A percentile compares a stretch with the other conserved stretches of the same genome.
These are phyloP conservation scores for Amphimedon queenslandica DNA, from an alignment of 37 sponge, comb jelly and placozoan genomes.

Conservation along the genomic window DNA sequence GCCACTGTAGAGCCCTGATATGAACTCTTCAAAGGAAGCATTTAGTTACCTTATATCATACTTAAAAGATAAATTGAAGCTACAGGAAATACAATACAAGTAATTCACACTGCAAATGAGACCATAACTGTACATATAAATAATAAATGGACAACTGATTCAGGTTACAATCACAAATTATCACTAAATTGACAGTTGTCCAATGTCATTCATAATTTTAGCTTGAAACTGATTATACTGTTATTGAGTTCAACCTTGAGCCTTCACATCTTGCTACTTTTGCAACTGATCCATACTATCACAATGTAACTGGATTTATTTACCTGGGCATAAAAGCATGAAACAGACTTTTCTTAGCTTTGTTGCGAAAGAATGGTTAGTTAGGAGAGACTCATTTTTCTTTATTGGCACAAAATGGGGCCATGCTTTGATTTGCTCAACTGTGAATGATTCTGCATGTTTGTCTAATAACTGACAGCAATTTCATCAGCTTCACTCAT, in stretches of 20 bases:
- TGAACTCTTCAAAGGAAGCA: not conserved
- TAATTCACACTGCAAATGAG: not conserved
- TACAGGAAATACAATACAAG: not conserved
- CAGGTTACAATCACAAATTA: not conserved
- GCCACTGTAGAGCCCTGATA: not conserved
- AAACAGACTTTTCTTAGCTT: not conserved
- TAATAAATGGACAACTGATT: not conserved
- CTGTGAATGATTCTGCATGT: not conserved
- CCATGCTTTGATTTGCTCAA: not conserved
- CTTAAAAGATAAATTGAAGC: not conserved
- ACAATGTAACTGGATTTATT: not conserved
- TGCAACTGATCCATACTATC: not conserved
- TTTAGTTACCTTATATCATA: not conserved
- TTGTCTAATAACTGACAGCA: not conserved
- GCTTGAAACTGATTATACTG: not conserved
- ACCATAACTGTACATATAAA: not conserved
- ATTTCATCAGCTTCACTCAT: not conserved
- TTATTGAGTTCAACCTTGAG: not conserved
- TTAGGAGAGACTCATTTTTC: not conserved
- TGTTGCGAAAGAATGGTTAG: not conserved
- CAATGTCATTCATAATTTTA: not conserved
- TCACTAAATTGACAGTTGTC: not conserved
- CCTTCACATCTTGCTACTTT: not conserved
- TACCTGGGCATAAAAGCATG: not conserved
- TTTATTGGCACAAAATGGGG: not conserved